Conservation (phyloP, 2,888 invertebrate genomes). For the Epirrita christyi region DNA sequence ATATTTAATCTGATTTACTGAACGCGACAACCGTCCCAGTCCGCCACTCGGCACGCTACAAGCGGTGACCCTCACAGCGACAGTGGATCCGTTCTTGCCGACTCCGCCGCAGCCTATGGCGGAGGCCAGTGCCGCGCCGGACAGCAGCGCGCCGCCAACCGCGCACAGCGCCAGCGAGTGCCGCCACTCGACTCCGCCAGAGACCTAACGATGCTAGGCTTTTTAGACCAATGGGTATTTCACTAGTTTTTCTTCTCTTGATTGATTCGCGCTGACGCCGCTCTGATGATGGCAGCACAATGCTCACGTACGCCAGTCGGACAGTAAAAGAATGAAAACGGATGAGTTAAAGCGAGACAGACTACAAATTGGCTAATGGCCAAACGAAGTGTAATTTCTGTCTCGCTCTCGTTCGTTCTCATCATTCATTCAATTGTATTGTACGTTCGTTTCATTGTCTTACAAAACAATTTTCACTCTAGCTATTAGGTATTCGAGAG, state of each 20-base stretch:
- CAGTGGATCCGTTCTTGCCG: slow-evolving; percentile 99
- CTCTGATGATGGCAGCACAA: no score
- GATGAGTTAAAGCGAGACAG: no score
- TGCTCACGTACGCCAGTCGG: no score
- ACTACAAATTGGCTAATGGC: no score
- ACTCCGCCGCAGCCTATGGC: slow-evolving; percentile 95
- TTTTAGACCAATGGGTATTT: slow-evolving; percentile 10
- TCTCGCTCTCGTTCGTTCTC: no score
- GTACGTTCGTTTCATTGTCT: background rate
- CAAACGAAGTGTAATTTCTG: no score
- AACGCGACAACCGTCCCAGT: slow-evolving; percentile 7
- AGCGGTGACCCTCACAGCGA: slow-evolving; percentile 91
- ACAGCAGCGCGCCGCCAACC: slow-evolving; percentile 71
- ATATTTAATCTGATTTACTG: no score
- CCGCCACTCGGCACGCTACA: slow-evolving; percentile 17
- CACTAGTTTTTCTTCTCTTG: background rate
- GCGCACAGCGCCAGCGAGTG: slow-evolving; percentile 86
- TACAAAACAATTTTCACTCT: background rate
- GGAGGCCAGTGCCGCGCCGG: slow-evolving; percentile 89
- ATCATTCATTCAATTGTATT: background rate
- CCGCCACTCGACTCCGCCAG: slow-evolving; percentile 88
- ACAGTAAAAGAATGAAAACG: background rate
- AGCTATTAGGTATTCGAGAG: background rate
- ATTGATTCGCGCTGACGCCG: no score
- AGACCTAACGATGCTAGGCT: slow-evolving; percentile 55